Conservation (phyloP, 2,113 vertebrate genomes). For the Sapayoa aenigma region DNA sequence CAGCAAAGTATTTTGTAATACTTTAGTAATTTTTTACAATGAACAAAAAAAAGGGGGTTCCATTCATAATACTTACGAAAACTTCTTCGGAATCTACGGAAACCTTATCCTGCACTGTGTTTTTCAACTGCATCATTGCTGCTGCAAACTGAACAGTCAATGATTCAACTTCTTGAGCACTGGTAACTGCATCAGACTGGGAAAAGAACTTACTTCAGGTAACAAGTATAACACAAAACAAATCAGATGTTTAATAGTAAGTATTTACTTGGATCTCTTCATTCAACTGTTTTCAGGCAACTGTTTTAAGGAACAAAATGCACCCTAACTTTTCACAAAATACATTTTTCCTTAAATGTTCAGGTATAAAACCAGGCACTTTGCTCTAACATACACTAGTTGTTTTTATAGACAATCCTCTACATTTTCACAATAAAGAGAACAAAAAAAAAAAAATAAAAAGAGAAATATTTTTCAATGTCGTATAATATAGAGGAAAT, state of each 20-base stretch:
- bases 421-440: not conserved
- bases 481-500: not conserved
- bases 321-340: not conserved
- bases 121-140: slow-evolving; percentile 75
- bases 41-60: not conserved
- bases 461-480: not conserved
- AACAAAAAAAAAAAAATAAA: not conserved
- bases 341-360: not conserved
- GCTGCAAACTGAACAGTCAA: slow-evolving; percentile 73
- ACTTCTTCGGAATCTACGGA: slow-evolving; percentile 81
- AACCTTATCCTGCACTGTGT: slow-evolving; percentile 72
- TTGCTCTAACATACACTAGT: not conserved
- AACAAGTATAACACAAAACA: not conserved
- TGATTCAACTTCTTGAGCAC: slow-evolving; percentile 76
- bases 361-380: not conserved
- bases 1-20: not conserved
- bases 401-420: not conserved
- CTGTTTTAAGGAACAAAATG: not conserved
- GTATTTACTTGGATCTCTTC: not conserved
- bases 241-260: not conserved
- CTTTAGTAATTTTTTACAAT: not conserved
- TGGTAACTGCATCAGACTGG: slow-evolving; percentile 81
- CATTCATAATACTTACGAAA: slow-evolving; percentile 82
- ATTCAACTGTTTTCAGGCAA: not conserved
- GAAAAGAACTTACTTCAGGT: slow-evolving; percentile 1